phyloP scores from a whole-genome alignment of 2,797 vertebrate genomes.

The Adelosebastes latens region DNA sequence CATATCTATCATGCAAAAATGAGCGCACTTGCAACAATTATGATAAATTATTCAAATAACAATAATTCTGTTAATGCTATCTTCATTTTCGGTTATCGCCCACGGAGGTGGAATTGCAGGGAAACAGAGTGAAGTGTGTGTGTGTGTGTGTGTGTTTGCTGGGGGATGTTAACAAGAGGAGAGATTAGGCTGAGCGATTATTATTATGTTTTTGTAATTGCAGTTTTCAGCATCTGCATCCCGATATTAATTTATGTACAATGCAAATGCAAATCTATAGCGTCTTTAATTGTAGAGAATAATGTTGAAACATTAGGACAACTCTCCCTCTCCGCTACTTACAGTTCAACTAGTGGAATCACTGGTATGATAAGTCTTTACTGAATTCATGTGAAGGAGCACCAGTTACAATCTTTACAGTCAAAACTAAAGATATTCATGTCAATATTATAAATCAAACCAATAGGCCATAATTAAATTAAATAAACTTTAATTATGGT shows the following conservation, averaged over 20 bases:
- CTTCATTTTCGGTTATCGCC: not conserved
- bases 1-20: not conserved
- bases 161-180: not conserved
- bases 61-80: constrained; percentile 7
- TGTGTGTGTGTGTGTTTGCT: not conserved
- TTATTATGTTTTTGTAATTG: constrained; percentile 9
- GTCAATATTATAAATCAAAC: not conserved
- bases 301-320: not conserved
- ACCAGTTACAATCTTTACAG: not conserved
- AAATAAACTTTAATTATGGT: no score
- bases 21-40: not conserved
- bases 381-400: not conserved
- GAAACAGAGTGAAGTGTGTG: not conserved
- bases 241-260: not conserved
- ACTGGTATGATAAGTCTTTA: not conserved
- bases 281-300: not conserved
- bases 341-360: not conserved
- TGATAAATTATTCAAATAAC: constrained; percentile 17
- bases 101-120: not conserved
- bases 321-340: not conserved
- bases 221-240: not conserved
- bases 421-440: not conserved
- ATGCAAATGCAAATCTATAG: not conserved
- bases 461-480: not conserved
- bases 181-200: not conserved